phyloP scores from a whole-genome alignment of 2,888 invertebrate genomes.

The Entomobrya proxima region DNA sequence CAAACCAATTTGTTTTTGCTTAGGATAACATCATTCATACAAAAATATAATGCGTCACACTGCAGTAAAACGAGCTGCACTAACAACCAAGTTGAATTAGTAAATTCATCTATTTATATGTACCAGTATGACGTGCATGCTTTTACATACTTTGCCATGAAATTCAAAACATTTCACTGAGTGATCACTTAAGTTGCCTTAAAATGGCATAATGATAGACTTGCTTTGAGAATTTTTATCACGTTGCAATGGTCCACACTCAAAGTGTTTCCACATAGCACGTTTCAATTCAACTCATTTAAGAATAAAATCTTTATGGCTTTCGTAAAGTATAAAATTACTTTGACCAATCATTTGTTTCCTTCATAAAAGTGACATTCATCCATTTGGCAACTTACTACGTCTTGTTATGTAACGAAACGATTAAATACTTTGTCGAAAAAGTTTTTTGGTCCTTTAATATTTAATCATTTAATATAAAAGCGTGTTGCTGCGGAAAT shows the following conservation, averaged over 20 bases:
- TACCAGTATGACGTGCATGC: slow-evolving; percentile 11
- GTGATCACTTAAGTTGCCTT: slow-evolving; percentile 45
- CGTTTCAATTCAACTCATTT: slow-evolving; percentile 6
- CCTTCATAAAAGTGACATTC: slow-evolving; percentile 50
- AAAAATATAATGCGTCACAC: background rate
- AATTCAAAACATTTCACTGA: slow-evolving; percentile 54
- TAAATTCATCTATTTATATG: too few relatives aligned
- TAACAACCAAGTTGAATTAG: too few relatives aligned
- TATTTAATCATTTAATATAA: too few relatives aligned
- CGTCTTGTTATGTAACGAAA: background rate
- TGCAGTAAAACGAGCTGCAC: too few relatives aligned
- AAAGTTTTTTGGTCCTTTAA: too few relatives aligned
- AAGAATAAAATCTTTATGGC: background rate
- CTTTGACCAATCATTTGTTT: slow-evolving; percentile 51
- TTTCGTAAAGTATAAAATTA: slow-evolving; percentile 4
- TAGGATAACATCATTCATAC: background rate
- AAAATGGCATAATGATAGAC: slow-evolving; percentile 59
- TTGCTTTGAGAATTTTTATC: slow-evolving; percentile 51
- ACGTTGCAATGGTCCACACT: slow-evolving; percentile 12
- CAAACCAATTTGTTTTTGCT: slow-evolving; percentile 35
- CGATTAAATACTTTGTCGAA: too few relatives aligned
- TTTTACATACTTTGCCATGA: background rate
- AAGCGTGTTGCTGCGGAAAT: too few relatives aligned
- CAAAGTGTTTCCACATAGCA: background rate
- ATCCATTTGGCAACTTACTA: slow-evolving; percentile 45